Conservation (phyloP, 2,797 vertebrate species). For the Pangasius sanitwongsei region DNA sequence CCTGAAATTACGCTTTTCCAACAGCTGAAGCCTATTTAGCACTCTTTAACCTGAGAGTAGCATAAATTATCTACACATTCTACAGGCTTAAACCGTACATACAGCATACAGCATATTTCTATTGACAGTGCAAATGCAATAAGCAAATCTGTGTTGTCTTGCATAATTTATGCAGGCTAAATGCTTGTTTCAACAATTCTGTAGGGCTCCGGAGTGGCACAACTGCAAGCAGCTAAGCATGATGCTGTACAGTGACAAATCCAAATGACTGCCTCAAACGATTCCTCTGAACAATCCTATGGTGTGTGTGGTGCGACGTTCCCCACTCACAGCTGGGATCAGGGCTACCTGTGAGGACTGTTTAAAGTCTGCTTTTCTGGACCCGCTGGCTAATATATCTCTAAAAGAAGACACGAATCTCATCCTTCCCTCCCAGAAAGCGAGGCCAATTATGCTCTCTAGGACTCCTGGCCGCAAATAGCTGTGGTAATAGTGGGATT, state of each 20-base stretch:
- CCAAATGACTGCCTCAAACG: neutral
- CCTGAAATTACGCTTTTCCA: neutral
- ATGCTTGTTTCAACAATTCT: neutral
- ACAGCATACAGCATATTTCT: neutral
- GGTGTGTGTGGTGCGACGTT: neutral
- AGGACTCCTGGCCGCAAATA: neutral
- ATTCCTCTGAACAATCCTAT: neutral
- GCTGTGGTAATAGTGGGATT: slow-evolving; percentile 3
- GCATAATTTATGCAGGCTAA: neutral
- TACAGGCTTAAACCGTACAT: neutral
- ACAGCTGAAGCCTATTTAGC: neutral
- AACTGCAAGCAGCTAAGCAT: neutral
- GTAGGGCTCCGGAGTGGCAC: neutral
- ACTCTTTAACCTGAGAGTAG: neutral
- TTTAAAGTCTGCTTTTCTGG: neutral
- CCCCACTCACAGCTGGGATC: neutral
- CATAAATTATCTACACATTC: neutral
- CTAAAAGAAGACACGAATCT: neutral
- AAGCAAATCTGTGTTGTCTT: neutral
- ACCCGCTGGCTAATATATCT: neutral
- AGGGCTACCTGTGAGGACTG: neutral
- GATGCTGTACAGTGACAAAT: neutral
- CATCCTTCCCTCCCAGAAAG: neutral
- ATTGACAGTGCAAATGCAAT: neutral
- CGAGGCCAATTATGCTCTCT: neutral